Evolutionary conservation across 2,888 invertebrate species (phyloP), one percentile per base, ranked within the genome.

Genomic region (Acleris sparsana): DNA sequence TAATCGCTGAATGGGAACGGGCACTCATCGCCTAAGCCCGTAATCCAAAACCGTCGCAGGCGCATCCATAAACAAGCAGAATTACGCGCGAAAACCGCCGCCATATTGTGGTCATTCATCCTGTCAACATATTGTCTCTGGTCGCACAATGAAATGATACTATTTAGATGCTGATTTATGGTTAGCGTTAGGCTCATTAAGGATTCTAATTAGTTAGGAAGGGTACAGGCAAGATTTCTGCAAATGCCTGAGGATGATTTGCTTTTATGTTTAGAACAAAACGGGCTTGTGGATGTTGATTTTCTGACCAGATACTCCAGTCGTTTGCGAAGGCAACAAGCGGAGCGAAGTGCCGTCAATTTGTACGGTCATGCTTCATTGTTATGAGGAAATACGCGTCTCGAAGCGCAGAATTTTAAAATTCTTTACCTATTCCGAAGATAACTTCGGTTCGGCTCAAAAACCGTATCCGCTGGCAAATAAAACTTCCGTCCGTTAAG

Each of bases 101-200:
- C 90, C 91, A 87, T 88, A 80, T 80, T 88, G 88, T 83, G 86
- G 83, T 80, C 89, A 85, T 89, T 91, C 88, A 88, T 89, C 83
- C 89, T 92, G 91, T 92, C 92, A 91, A 87, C 92, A 87, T 89
- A 88, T 89, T 89, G 90, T 92, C 90, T 86, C 78, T 80, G 87
- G 80, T 75, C 80, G 80, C 86, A 88, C 89, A 89, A 89, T 89
- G 88, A 87, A 85, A 83, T 80, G 82, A 82, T 82, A 84, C 86
- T 86, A 83, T 85, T 90, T 88, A 89, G 84, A 87, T 85, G 85
- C 82, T 89, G 89, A 90, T 88, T 79, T 87, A 89, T 83, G 83
- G 76, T 74, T 70, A 75, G 80, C 86, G 86, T 89, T 90, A 87
- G 85, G 85, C 83, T 89, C 89, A 92, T 90, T 89, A 90, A 86